Base-by-base conservation (phyloP, 2,797 vertebrate species). In the Graptemys geographica region DNA sequence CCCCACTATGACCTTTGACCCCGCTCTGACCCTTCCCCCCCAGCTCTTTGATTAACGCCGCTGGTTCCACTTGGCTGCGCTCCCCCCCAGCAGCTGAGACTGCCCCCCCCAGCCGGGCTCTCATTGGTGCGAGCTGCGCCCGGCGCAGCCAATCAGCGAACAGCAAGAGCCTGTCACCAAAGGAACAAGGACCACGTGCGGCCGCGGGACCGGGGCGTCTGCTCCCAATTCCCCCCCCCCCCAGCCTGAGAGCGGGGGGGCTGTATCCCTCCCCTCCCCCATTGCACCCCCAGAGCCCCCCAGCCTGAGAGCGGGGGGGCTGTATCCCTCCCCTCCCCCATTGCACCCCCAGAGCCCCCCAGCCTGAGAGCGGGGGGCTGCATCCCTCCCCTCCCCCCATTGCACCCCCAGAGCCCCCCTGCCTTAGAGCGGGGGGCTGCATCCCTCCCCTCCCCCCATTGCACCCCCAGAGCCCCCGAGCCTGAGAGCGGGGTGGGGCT, bases 71-170 rank as follows among this genome's bases (percentile, higher is more conserved):
- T 49, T 3, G 49, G 25, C 78, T 23, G 52, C 49, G 8, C 41
- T n/a, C 51, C 23, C 51, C 55, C 83, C 59, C 37, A 23, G 8
- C 55, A 4, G 16, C 80, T 81, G 85, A 79, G 59, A 56, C 51
- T 31, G 5, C 44, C 55, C 76, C 13, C 57, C 82, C 62, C 49
- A 55, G 94, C 56, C 57, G 84, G 87, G 27, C 13, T 53, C 15
- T 94, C 90, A 97, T 97, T 97, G 97, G 97, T 87, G 87, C 94
- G 93, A 27, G 79, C 65, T 5, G 15, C 4, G 11, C 9, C 15
- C 2, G 33, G 41, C 8, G 49, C 83, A 81, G 69, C 94, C 91
- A 93, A 88, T 95, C 65, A 52, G 86, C 5, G 19, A 23, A 13
- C 7, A 74, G 89, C 51, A 52, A 53, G 28, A n/a, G 76, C 82